Conservation (phyloP, 2,113 vertebrate genomes). For the Entomyzon cyanotis region DNA sequence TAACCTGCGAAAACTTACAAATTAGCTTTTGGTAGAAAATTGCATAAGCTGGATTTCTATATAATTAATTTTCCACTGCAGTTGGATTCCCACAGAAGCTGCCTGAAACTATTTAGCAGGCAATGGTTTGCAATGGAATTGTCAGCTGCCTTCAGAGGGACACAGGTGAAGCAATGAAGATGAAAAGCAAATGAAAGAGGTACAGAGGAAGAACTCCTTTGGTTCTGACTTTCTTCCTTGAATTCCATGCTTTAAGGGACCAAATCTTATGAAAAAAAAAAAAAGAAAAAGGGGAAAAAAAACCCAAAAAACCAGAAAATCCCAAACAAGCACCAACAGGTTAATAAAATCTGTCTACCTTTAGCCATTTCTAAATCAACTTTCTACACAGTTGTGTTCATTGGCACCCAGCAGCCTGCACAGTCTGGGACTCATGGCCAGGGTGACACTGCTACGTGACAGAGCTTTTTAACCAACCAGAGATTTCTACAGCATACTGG, state of each 20-base stretch:
- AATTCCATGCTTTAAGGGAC: not conserved
- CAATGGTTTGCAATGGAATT: not conserved
- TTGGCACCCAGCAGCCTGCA: not conserved
- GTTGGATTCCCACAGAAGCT: not conserved
- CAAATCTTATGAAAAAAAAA: not conserved
- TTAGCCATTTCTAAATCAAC: not conserved
- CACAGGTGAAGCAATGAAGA: not conserved
- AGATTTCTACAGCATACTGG: not conserved
- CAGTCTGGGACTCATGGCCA: not conserved
- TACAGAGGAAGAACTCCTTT: not conserved
- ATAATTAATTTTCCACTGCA: not conserved
- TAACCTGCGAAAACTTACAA: not conserved
- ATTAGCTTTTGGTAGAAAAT: not conserved
- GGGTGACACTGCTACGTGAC: not conserved
- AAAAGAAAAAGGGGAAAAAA: accelerated
- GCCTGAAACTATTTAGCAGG: not conserved
- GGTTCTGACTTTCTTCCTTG: not conserved
- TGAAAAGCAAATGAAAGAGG: not conserved
- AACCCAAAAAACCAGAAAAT: not conserved
- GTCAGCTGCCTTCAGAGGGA: not conserved
- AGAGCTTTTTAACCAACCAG: not conserved
- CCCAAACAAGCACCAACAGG: not conserved
- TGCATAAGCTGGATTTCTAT: not conserved
- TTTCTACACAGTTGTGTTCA: not conserved
- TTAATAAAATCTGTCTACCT: not conserved